These are phyloP conservation scores for Siniperca obscura DNA, from an alignment of 2,797 vertebrate species.

Conservation along the genomic window DNA sequence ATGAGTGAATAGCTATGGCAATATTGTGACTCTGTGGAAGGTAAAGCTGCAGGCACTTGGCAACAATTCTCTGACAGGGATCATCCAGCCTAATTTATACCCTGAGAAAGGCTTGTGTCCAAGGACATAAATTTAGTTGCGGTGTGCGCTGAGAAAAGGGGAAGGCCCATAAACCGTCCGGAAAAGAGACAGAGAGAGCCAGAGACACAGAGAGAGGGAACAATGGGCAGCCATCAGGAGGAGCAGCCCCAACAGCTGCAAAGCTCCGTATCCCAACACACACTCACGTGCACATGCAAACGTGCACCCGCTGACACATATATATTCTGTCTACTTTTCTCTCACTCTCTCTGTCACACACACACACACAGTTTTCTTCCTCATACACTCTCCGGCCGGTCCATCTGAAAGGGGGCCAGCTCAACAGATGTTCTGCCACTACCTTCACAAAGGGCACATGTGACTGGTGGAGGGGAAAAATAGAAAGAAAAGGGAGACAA, in stretches of 20 bases:
- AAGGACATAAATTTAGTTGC: constrained; percentile 79
- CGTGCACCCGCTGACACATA: constrained; percentile 31
- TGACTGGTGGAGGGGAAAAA: constrained; percentile 42
- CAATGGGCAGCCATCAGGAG: constrained; percentile 77
- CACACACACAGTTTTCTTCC: constrained; percentile 20
- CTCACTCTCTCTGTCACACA: constrained; percentile 16
- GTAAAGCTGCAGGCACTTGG: constrained; percentile 64
- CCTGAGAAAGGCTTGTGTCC: constrained; percentile 81
- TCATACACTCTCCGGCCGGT: constrained; percentile 36
- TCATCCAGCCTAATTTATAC: constrained; percentile 82
- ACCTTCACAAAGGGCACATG: constrained; percentile 74
- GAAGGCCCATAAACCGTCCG: constrained; percentile 75
- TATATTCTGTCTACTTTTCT: constrained; percentile 13
- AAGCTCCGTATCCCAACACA: constrained; percentile 60
- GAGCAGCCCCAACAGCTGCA: constrained; percentile 81
- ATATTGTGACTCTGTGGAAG: constrained; percentile 59
- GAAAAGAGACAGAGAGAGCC: constrained; percentile 51
- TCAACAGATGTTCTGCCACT: constrained; percentile 82
- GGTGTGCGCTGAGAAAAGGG: constrained; percentile 70
- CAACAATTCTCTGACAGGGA: constrained; percentile 65
- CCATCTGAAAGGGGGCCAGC: constrained; percentile 73
- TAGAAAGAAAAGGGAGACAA: constrained; percentile 30
- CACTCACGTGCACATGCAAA: constrained; percentile 37
- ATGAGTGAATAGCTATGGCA: constrained; percentile 61
- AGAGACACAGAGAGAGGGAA: constrained; percentile 63